A percentile compares a stretch with the other conserved stretches of the same genome.
Conservation (phyloP, 2,113 vertebrate genomes). For the Labeo catla region DNA sequence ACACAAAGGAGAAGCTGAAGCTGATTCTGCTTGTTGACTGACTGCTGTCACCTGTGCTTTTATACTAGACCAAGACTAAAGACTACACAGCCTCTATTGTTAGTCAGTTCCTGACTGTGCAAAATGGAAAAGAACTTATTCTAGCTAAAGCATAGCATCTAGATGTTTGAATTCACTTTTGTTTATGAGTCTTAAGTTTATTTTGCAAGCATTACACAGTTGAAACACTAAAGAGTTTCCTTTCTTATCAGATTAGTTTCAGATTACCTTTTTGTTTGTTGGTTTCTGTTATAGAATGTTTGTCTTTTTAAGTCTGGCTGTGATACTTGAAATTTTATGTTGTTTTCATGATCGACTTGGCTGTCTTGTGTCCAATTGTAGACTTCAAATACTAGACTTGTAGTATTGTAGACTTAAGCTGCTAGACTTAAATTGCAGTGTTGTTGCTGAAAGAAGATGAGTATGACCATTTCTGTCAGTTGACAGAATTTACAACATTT, state of each 20-base stretch:
- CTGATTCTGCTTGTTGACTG: slow-evolving; percentile 33
- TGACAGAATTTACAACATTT: too few species aligned
- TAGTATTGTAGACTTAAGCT: too few species aligned
- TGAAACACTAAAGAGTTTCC: too few species aligned
- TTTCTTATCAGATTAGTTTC: neutral
- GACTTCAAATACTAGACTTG: neutral
- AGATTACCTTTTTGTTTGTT: neutral
- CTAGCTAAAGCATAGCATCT: neutral
- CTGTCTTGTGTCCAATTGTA: neutral
- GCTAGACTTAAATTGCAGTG: too few species aligned
- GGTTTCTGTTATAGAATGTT: neutral
- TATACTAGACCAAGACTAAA: slow-evolving; percentile 53
- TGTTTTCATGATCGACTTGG: neutral
- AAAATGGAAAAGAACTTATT: neutral
- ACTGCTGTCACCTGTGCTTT: slow-evolving; percentile 32
- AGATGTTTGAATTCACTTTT: neutral
- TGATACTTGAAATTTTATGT: too few species aligned
- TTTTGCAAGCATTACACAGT: neutral
- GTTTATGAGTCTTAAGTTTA: neutral
- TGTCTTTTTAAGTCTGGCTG: neutral
- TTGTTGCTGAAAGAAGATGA: too few species aligned
- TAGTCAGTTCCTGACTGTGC: slow-evolving; percentile 40
- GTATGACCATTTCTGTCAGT: too few species aligned
- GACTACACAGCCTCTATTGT: slow-evolving; percentile 28
- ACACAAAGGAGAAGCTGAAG: slow-evolving; percentile 9